Conservation (phyloP, 2,888 invertebrate species). For the Stictocephala bisonia region DNA sequence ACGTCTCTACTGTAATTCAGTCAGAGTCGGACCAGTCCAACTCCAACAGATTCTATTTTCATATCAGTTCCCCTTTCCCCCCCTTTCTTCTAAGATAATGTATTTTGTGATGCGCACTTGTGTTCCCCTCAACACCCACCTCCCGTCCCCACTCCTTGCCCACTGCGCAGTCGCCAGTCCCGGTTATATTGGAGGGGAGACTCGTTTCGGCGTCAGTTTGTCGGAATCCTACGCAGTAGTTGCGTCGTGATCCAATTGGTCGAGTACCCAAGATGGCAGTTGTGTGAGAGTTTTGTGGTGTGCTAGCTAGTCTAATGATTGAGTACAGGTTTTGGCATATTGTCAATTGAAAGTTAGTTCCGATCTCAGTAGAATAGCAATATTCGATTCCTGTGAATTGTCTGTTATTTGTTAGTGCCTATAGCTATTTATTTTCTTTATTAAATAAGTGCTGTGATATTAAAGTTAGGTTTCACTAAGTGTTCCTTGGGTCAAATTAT, state of each 20-base stretch:
- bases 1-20: too few relatives aligned
- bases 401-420: conserved; percentile 38
- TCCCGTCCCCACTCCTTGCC: neutral
- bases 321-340: conserved; percentile 45
- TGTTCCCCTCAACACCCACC: too few relatives aligned
- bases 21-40: too few relatives aligned
- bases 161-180: conserved; percentile 16
- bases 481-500: conserved; percentile 41
- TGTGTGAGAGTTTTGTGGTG: conserved; percentile 25
- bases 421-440: conserved; percentile 36
- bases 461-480: conserved; percentile 45
- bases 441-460: conserved; percentile 51
- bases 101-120: too few relatives aligned
- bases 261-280: conserved; percentile 42
- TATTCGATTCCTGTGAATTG: conserved; percentile 42
- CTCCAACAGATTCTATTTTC: too few relatives aligned
- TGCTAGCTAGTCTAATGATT: conserved; percentile 43
- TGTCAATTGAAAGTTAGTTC: conserved; percentile 41
- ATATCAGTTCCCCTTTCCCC: too few relatives aligned
- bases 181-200: conserved; percentile 25
- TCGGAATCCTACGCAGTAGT: conserved; percentile 34
- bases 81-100: too few relatives aligned
- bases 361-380: conserved; percentile 46
- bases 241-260: conserved; percentile 43
- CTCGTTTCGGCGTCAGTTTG: conserved; percentile 30